A percentile compares a stretch with the other conserved stretches of the same genome.
Conservation (phyloP, 2,113 vertebrate genomes). For the Gymnocephalus cernua region DNA sequence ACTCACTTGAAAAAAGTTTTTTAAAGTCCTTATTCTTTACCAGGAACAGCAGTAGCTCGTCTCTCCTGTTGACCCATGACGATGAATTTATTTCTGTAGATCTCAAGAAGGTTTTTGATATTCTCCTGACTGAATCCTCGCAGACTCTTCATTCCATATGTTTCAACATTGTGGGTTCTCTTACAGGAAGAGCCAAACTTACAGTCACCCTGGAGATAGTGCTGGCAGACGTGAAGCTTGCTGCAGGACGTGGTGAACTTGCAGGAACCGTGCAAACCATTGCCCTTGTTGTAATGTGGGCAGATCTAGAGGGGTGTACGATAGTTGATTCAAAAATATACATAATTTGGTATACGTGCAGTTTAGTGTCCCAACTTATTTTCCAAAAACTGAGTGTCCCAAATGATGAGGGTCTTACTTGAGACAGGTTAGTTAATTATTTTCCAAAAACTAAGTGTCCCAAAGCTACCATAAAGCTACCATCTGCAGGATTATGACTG, state of each 20-base stretch:
- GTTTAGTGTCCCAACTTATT: too few relatives aligned
- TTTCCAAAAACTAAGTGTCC: too few relatives aligned
- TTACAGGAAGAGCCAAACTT: slow-evolving; percentile 77
- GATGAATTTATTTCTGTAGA: slow-evolving; percentile 80
- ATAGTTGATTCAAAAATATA: not conserved
- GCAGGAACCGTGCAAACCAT: slow-evolving; percentile 78
- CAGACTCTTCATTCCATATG: slow-evolving; percentile 50
- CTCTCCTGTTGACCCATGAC: slow-evolving; percentile 50
- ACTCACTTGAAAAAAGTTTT: not conserved
- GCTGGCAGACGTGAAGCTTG: slow-evolving; percentile 83
- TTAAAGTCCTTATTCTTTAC: slow-evolving; percentile 11
- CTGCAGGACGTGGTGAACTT: slow-evolving; percentile 69
- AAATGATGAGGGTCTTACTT: too few relatives aligned
- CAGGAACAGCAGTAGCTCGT: not conserved
- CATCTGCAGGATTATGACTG: too few relatives aligned
- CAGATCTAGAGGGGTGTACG: slow-evolving; percentile 74
- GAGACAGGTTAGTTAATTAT: too few relatives aligned
- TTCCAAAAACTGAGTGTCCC: too few relatives aligned
- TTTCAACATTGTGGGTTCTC: slow-evolving; percentile 70
- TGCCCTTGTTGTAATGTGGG: slow-evolving; percentile 83
- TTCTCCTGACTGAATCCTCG: slow-evolving; percentile 69
- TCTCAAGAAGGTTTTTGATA: slow-evolving; percentile 57
- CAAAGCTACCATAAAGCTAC: too few relatives aligned
- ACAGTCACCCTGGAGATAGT: slow-evolving; percentile 80
- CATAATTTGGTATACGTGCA: too few relatives aligned